Evolutionary conservation across 2,888 invertebrate species (phyloP).

Genomic region (Coelinius sp.): DNA sequence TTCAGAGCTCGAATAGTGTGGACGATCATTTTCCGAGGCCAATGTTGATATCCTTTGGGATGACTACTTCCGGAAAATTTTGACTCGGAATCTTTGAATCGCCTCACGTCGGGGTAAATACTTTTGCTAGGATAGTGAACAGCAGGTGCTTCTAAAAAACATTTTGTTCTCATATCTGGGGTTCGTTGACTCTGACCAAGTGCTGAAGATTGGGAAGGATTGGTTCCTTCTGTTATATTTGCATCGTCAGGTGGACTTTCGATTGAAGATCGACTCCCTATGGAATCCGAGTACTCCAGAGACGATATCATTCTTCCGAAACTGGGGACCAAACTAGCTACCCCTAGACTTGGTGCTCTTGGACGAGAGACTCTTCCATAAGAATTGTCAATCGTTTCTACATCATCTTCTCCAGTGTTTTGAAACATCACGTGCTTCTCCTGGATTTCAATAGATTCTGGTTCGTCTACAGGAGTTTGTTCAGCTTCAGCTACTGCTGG

Average conservation of each 20-base stretch:
- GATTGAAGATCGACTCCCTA: slow-evolving; percentile 22
- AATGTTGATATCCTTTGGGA: not conserved
- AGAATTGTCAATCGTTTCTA: slow-evolving; percentile 20
- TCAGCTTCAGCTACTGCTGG: not conserved
- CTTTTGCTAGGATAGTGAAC: slow-evolving; percentile 8
- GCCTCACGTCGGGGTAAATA: slow-evolving; percentile 32
- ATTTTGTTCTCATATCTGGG: not conserved
- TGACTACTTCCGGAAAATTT: not conserved
- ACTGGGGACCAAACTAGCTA: slow-evolving; percentile 53
- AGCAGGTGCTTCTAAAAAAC: slow-evolving; percentile 39
- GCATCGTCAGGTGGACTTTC: not conserved
- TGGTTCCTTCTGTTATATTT: not conserved
- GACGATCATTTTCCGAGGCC: slow-evolving; percentile 41
- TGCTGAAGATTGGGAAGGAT: not conserved
- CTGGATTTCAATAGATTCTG: slow-evolving; percentile 20
- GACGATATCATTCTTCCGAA: slow-evolving; percentile 51
- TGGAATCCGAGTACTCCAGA: slow-evolving; percentile 47
- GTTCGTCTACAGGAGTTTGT: not conserved
- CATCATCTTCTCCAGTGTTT: slow-evolving; percentile 3
- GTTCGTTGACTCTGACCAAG: not conserved
- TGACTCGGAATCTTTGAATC: not conserved
- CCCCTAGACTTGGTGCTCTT: slow-evolving; percentile 56
- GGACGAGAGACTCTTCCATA: slow-evolving; percentile 37
- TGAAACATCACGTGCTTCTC: slow-evolving; percentile 33
- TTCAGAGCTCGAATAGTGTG: slow-evolving; percentile 43